phyloP scores from a whole-genome alignment of 2,113 vertebrate species.

The Callionymus lyra region DNA sequence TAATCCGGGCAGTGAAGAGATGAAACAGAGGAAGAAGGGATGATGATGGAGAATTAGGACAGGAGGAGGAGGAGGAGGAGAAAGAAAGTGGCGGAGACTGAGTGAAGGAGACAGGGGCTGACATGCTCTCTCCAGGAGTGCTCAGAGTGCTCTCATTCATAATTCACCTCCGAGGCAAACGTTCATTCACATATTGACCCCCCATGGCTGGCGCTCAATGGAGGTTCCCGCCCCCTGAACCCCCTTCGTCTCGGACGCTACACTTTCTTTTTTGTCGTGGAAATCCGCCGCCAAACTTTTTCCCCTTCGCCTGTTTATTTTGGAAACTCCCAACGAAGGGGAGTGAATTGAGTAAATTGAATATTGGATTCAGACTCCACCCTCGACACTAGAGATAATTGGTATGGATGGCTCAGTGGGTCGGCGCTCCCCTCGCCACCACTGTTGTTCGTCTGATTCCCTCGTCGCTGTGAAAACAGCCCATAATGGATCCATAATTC shows the following conservation, averaged over 20 bases:
- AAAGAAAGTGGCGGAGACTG: conserved; percentile 25
- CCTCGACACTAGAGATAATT: conserved; percentile 47
- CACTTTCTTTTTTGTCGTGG: too few species aligned
- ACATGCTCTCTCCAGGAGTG: conserved; percentile 51
- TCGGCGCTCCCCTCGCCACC: conserved; percentile 31
- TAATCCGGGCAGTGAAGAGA: conserved; percentile 29
- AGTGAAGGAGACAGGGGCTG: conserved; percentile 34
- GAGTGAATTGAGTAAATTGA: conserved; percentile 54
- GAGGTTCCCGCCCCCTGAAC: conserved; percentile 51
- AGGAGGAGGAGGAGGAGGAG: conserved; percentile 7
- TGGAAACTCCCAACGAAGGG: conserved; percentile 18
- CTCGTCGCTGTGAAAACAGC: conserved; percentile 32
- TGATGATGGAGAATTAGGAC: conserved; percentile 1
- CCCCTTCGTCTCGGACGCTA: too few species aligned
- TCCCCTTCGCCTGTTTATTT: too few species aligned
- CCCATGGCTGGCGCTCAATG: conserved; percentile 59
- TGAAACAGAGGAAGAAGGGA: conserved; percentile 16
- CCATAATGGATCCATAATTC: conserved; percentile 52
- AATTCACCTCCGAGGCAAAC: conserved; percentile 62
- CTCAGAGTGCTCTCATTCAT: conserved; percentile 63
- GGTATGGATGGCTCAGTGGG: conserved; percentile 51
- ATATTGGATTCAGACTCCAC: conserved; percentile 51
- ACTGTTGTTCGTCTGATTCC: conserved; percentile 47
- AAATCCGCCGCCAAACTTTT: background rate
- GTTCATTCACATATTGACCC: conserved; percentile 67